Evolutionary conservation across 2,113 vertebrate species (phyloP).

Genomic region (Pagrus major): DNA sequence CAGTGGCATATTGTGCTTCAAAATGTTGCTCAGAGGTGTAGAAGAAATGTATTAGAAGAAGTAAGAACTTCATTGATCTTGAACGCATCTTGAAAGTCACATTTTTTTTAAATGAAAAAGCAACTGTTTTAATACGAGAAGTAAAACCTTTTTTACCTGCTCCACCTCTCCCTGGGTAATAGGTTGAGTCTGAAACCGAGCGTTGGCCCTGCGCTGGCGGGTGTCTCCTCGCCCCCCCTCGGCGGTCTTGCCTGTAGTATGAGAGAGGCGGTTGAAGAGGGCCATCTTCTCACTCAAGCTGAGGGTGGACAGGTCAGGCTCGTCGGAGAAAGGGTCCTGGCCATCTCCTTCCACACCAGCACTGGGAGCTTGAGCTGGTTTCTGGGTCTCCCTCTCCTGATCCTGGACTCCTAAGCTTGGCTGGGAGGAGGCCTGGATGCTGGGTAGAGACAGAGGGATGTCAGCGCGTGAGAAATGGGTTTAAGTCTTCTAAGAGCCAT

Average conservation of each 20-base stretch:
- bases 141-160: conserved; percentile 83
- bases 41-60: too few species aligned
- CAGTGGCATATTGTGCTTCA: too few species aligned
- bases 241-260: conserved; percentile 84
- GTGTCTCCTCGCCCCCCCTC: conserved; percentile 81
- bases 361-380: conserved; percentile 3
- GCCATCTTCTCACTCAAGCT: conserved; percentile 97
- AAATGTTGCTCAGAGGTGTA: too few species aligned
- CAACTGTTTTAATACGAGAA: neutral
- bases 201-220: conserved; percentile 89
- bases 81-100: neutral
- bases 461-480: neutral
- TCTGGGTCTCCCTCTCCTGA: conserved; percentile 54
- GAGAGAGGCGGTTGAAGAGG: conserved; percentile 94
- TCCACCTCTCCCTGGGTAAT: conserved; percentile 96
- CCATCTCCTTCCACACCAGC: neutral
- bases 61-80: too few species aligned
- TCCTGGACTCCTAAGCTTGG: conserved; percentile 65
- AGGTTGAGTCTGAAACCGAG: conserved; percentile 96
- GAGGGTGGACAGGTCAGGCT: conserved; percentile 92
- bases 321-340: conserved; percentile 71
- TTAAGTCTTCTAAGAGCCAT: neutral
- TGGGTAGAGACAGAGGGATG: conserved; percentile 24
- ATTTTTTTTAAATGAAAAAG: neutral
- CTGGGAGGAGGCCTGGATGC: conserved; percentile 74